Base-by-base conservation (phyloP, 2,797 vertebrate genomes). In the Intellagama lesueurii region DNA sequence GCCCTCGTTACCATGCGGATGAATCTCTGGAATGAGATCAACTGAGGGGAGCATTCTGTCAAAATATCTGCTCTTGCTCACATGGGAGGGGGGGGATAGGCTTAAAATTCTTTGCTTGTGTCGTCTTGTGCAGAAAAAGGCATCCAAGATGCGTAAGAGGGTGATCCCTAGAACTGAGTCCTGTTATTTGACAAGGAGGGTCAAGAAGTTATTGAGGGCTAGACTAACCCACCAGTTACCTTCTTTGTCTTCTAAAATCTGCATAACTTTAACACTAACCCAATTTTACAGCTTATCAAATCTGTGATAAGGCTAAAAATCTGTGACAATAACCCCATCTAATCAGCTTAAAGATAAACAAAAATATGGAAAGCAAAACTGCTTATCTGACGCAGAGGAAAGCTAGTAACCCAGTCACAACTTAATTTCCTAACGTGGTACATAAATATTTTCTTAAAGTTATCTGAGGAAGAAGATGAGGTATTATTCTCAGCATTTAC, bases 281-380 rank as follows among this genome's bases (percentile, higher is more conserved):
- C 85, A 82, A 90, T 76, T 30, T 44, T 80, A 5, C 0, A 30
- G 16, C 84, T 92, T 91, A 88, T 91, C 81, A 87, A 90, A 90
- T 89, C 90, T 11, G 16, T 85, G 0, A 0, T 22, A 64, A 64
- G 0, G n/a, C 89, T 73, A 30, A 82, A 35, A 87, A 0, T 70
- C 86, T 86, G 81, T 70, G 88, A 89, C 93, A 91, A 32, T 83
- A 90, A 86, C 60, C 93, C 85, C 83, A 93, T 87, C 77, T 86
- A 68, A 78, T 93, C 87, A 83, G 88, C 64, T 90, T 90, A 94
- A 91, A 90, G 85, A 91, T 87, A 93, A 91, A 92, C 44, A 12
- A 0, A 86, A 24, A 0, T 73, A 89, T 85, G 91, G 79, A 49
- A 91, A 87, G 49, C 28, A 52, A 90, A 91, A 73, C 2, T 19